Conservation (phyloP, 2,888 invertebrate species). For the Eristalis arbustorum region DNA sequence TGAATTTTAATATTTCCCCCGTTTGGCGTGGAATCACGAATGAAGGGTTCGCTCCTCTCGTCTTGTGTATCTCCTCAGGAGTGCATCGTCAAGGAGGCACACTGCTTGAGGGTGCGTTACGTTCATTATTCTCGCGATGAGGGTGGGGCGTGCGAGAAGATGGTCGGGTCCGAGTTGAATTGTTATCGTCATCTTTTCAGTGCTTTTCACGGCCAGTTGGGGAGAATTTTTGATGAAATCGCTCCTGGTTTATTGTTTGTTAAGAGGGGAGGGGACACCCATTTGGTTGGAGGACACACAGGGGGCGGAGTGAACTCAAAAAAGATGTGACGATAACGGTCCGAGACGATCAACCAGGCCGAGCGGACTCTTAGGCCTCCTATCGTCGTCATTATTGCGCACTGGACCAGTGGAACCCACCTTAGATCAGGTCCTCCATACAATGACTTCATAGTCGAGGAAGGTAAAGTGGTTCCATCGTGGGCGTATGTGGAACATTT, state of each 20-base stretch:
- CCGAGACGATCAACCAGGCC: neutral
- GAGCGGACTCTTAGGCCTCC: no score
- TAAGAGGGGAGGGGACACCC: neutral
- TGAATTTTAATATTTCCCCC: constrained; percentile 60
- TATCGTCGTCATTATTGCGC: no score
- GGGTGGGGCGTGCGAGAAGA: no score
- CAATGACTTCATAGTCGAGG: no score
- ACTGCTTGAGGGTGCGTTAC: neutral
- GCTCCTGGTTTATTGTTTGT: neutral
- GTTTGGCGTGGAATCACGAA: neutral
- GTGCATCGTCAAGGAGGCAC: neutral
- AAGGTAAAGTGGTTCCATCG: no score
- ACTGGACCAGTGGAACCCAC: no score
- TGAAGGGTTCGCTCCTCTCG: constrained; percentile 40
- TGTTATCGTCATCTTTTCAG: neutral
- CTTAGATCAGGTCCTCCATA: no score
- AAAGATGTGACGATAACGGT: neutral
- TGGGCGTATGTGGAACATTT: no score
- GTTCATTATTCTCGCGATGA: neutral
- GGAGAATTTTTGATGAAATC: neutral
- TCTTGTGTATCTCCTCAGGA: neutral
- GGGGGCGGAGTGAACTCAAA: no score
- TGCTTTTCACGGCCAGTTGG: neutral
- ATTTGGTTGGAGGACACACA: neutral
- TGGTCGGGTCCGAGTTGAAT: neutral